phyloP scores from a whole-genome alignment of 1,140 invertebrate species.

The Sweltsa coloradensis region DNA sequence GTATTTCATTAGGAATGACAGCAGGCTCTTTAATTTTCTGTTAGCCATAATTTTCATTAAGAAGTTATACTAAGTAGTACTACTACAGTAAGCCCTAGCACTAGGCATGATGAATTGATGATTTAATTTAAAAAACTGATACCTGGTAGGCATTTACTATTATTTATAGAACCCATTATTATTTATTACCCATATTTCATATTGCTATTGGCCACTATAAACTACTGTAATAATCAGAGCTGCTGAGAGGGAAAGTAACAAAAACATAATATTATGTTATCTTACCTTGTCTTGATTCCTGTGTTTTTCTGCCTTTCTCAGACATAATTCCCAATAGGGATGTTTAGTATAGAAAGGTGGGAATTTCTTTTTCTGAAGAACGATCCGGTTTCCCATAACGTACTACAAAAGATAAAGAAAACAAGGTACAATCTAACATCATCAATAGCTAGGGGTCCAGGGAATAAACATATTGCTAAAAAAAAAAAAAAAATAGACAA shows the following conservation, averaged over 20 bases:
- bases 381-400: conserved; percentile 59
- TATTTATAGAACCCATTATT: neutral
- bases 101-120: too few relatives aligned
- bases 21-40: too few relatives aligned
- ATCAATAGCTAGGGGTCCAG: neutral
- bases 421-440: neutral
- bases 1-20: too few relatives aligned
- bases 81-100: too few relatives aligned
- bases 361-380: conserved; percentile 47
- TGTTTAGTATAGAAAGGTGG: conserved; percentile 54
- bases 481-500: neutral
- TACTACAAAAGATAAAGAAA: conserved; percentile 35
- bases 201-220: neutral
- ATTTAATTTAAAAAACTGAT: too few relatives aligned
- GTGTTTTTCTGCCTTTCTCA: conserved; percentile 50
- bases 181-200: neutral
- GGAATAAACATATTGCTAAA: neutral
- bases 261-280: conserved; percentile 8
- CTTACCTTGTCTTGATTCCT: conserved; percentile 54
- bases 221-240: neutral
- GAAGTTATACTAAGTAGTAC: too few relatives aligned
- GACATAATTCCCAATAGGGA: conserved; percentile 45
- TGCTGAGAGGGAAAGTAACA: neutral
- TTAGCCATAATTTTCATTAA: too few relatives aligned
- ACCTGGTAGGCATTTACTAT: too few relatives aligned